Conservation (phyloP, 1,140 invertebrate genomes). For the Condylostylus longicornis region DNA sequence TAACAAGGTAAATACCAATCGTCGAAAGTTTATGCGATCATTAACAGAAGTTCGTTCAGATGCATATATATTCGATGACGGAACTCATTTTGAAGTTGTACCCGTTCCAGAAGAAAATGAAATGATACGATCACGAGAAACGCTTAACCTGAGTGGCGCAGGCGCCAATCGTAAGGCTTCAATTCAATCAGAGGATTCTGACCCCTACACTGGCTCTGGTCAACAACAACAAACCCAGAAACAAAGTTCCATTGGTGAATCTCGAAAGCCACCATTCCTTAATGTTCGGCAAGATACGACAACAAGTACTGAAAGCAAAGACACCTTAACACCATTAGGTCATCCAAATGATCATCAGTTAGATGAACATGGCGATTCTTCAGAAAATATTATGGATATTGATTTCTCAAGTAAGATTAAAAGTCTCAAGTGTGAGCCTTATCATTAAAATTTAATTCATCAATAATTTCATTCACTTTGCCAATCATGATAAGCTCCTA, state of each 20-base stretch:
- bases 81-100: conserved; percentile 38
- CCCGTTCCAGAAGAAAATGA: conserved; percentile 36
- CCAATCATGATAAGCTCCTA: no score
- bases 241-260: conserved; percentile 26
- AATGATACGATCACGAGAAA: conserved; percentile 24
- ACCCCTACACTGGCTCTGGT: conserved; percentile 18
- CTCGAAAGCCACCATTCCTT: conserved; percentile 27
- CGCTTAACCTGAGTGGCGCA: conserved; percentile 24
- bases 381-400: conserved; percentile 22
- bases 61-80: conserved; percentile 40
- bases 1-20: conserved; percentile 25
- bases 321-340: conserved; percentile 28
- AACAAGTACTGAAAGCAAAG: conserved; percentile 31
- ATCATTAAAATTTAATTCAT: no score
- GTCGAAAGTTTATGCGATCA: conserved; percentile 41
- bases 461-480: no score
- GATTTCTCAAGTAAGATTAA: conserved; percentile 16
- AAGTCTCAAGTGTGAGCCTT: no score
- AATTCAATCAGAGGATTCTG: conserved; percentile 32
- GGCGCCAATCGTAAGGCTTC: conserved; percentile 24
- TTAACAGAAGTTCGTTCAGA: conserved; percentile 48
- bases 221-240: conserved; percentile 20
- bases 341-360: conserved; percentile 26
- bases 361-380: conserved; percentile 22
- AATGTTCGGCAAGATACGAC: conserved; percentile 30